A percentile compares a stretch with the other conserved stretches of the same genome.
phyloP scores from a whole-genome alignment of 2,113 vertebrate genomes.

The Rhineura floridana region DNA sequence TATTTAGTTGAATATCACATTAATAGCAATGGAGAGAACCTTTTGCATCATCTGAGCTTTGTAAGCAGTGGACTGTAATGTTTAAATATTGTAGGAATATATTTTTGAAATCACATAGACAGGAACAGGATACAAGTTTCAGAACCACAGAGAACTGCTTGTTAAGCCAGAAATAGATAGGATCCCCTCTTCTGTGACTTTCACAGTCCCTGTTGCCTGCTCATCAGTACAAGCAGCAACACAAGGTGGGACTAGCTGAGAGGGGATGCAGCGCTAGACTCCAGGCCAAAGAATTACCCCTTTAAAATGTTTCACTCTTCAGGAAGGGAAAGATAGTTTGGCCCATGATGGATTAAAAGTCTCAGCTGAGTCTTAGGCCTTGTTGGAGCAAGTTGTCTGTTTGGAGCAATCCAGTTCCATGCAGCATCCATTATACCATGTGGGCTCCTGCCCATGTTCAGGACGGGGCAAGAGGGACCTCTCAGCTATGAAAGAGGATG shows the following conservation, averaged over 20 bases:
- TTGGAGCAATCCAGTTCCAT: background rate
- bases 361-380: background rate
- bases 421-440: background rate
- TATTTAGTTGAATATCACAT: too few relatives aligned
- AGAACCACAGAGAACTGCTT: background rate
- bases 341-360: too few relatives aligned
- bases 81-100: background rate
- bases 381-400: background rate
- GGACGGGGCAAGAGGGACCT: background rate
- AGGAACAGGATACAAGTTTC: background rate
- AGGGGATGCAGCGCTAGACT: background rate
- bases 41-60: background rate
- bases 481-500: background rate
- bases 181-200: background rate
- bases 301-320: background rate
- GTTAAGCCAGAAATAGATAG: background rate
- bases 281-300: background rate
- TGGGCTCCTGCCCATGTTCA: background rate
- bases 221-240: background rate
- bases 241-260: background rate
- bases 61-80: background rate
- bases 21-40: background rate
- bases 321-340: background rate
- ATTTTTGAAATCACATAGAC: background rate
- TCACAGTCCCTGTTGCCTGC: background rate